Evolutionary conservation across 1,140 invertebrate genomes (phyloP), one percentile per base, ranked within the genome.

Genomic region (Drosophila rhopaloa): DNA sequence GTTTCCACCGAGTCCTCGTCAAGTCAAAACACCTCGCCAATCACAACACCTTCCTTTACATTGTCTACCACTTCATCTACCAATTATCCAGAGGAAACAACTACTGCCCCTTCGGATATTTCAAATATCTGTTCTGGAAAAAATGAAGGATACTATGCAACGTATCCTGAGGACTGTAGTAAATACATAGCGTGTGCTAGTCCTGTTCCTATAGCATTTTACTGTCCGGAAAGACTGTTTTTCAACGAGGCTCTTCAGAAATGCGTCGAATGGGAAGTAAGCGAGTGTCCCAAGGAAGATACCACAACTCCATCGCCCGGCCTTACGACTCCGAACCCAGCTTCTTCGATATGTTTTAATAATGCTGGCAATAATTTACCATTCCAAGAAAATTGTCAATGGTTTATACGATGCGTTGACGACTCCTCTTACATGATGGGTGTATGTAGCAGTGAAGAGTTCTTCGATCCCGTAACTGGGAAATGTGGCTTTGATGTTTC

Each of bases 141-240:
- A 6, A 43, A 5, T 0, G 14, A 72, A 9, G 78, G 75, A 1
- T 48, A 81, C 7, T 77, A 88, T 19, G 74, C 72, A 1, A 10
- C 46, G 5, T 91, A 91, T 66, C 88, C 88, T 0, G 77, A 81
- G 44, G 78, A 79, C 19, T 91, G 88, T 51, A 62, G 59, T 5
- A 91, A 91, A 43, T 91, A 91, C 40, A 76, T 90, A 8, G 35
- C 74, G 0, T 91, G 88, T 47, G 54, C 43, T 0, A 48, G 38
- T 10, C 88, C 88, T 0, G 78, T 84, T 7, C 86, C 86, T 2
- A 77, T 84, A 38, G 88, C 88, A 1, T 91, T 91, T 41, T 73
- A 84, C n/a, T 91, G 88, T 29, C 67, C 59, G 1, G 10, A 35
- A 5, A 56, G 60, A 0, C 66, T 78, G 16, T 88, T 73, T 56